phyloP scores from a whole-genome alignment of 2,888 invertebrate species.

The Emmelina monodactyla region DNA sequence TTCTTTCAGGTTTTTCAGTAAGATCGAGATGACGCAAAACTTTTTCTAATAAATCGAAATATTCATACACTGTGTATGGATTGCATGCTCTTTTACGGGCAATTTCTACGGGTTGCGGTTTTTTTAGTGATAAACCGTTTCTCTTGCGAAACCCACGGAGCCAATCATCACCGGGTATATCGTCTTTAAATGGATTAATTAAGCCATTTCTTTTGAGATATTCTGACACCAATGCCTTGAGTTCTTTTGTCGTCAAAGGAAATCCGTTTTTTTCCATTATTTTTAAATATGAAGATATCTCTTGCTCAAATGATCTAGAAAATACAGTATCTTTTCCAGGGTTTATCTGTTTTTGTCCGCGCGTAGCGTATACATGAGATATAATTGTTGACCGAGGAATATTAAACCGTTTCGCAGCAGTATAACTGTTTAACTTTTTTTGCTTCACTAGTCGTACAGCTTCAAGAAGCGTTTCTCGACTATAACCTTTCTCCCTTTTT shows the following conservation, averaged over 20 bases:
- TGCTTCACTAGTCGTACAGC: neutral
- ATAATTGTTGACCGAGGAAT: neutral
- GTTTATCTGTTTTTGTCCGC: neutral
- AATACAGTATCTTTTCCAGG: neutral
- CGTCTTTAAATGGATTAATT: constrained; percentile 20
- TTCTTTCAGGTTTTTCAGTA: constrained; percentile 17
- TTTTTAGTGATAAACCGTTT: constrained; percentile 16
- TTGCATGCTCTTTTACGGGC: constrained; percentile 16
- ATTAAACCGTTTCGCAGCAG: neutral
- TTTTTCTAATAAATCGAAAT: constrained; percentile 9
- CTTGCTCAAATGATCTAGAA: neutral
- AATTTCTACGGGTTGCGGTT: constrained; percentile 17
- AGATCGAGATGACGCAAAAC: constrained; percentile 16
- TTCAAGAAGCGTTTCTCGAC: neutral
- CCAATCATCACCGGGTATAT: constrained; percentile 21
- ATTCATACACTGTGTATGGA: constrained; percentile 11
- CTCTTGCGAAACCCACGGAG: constrained; percentile 17
- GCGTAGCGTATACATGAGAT: neutral
- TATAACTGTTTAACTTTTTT: neutral
- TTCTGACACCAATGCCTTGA: constrained; percentile 17
- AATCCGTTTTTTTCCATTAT: constrained; percentile 19
- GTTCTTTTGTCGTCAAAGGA: constrained; percentile 21
- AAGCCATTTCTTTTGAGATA: constrained; percentile 20
- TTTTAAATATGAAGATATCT: neutral
- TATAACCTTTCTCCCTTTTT: neutral